Evolutionary conservation across 1,140 invertebrate genomes (phyloP).

Genomic region (Ceratina japonica): DNA sequence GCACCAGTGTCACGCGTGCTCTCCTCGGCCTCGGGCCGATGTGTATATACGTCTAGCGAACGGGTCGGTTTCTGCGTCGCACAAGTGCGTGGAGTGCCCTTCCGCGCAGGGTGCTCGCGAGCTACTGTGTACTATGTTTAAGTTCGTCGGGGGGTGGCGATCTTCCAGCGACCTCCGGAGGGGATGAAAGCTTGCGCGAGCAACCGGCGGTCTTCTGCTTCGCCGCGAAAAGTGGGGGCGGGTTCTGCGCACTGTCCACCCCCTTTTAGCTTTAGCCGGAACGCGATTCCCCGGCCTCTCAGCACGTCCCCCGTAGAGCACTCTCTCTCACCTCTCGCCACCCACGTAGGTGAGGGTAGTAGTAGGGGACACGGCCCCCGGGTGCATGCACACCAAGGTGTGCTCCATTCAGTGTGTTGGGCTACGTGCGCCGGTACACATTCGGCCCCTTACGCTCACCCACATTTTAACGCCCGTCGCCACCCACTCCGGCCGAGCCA

Average conservation of each 20-base stretch:
- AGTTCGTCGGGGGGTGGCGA: conserved; percentile 71
- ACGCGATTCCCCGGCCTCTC: conserved; percentile 70
- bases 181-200: conserved; percentile 73
- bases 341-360: conserved; percentile 37
- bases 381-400: conserved; percentile 68
- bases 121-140: conserved; percentile 79
- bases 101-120: conserved; percentile 73
- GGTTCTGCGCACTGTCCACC: conserved; percentile 79
- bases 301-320: conserved; percentile 54
- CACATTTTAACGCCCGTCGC: conserved; percentile 45
- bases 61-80: conserved; percentile 16
- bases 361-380: conserved; percentile 61
- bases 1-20: conserved; percentile 53
- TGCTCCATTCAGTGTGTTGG: conserved; percentile 49
- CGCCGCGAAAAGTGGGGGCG: conserved; percentile 77
- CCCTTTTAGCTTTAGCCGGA: conserved; percentile 67
- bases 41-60: neutral
- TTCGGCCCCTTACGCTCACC: conserved; percentile 46
- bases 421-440: conserved; percentile 53
- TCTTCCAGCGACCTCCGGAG: conserved; percentile 61
- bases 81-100: conserved; percentile 68
- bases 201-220: conserved; percentile 68
- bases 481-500: neutral
- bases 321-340: conserved; percentile 58
- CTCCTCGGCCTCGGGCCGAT: conserved; percentile 30